Percentiles rank a stretch among this genome's conserved stretches.
Conservation (phyloP, 2,113 vertebrate species). For the Perca flavescens region DNA sequence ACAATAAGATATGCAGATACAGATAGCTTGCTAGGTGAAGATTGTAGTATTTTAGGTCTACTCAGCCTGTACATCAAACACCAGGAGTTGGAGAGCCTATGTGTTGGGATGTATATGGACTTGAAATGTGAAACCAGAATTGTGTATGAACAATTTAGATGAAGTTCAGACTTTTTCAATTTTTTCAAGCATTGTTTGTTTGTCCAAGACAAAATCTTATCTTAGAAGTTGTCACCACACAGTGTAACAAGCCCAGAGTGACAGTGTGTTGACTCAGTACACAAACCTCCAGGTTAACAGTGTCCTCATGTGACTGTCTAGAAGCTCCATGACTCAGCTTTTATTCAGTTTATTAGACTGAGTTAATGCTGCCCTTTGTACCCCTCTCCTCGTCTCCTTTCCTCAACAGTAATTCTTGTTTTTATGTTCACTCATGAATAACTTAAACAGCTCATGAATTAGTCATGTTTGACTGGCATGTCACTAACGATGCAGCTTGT, state of each 20-base stretch:
- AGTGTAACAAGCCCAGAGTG: not conserved
- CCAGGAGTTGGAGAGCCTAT: not conserved
- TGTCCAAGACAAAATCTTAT: too few relatives aligned
- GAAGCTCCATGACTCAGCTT: conserved; percentile 22
- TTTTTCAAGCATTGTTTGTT: too few relatives aligned
- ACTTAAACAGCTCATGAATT: conserved; percentile 46
- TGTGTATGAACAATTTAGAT: not conserved
- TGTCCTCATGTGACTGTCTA: conserved; percentile 49
- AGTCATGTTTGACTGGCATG: conserved; percentile 49
- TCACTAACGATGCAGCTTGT: conserved; percentile 39
- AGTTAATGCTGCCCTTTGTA: not conserved
- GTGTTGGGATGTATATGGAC: not conserved
- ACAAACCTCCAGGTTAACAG: conserved; percentile 11
- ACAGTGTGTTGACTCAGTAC: conserved; percentile 6
- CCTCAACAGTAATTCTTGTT: conserved; percentile 47
- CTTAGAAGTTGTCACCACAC: conserved; percentile 8
- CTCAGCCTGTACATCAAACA: not conserved
- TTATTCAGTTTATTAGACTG: conserved; percentile 13
- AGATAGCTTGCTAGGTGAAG: not conserved
- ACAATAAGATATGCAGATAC: not conserved
- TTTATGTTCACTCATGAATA: conserved; percentile 63
- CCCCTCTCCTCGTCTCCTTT: conserved; percentile 6
- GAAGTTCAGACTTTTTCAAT: not conserved
- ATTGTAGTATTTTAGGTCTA: too few relatives aligned
- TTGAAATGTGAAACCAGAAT: not conserved